These are phyloP conservation scores for Periophthalmodon schlosseri DNA, from an alignment of 2,113 vertebrate species.

Conservation along the genomic window DNA sequence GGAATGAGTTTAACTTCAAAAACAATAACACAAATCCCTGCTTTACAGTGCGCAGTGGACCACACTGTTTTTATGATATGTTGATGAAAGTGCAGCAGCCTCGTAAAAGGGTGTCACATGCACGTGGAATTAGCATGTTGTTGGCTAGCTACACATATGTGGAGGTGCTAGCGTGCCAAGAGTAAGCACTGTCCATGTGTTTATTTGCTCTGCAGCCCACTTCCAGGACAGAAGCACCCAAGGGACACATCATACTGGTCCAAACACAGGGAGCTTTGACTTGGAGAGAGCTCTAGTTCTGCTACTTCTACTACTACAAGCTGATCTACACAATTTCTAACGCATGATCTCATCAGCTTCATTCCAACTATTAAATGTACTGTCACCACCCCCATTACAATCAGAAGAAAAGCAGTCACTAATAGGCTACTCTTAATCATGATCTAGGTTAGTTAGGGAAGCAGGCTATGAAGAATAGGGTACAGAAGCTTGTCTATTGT, in stretches of 20 bases:
- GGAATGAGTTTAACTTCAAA: neutral
- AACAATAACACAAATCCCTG: neutral
- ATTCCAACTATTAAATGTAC: neutral
- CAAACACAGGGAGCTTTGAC: conserved; percentile 69
- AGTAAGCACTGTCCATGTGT: conserved; percentile 54
- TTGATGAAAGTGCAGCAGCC: conserved; percentile 36
- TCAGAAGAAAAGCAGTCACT: neutral
- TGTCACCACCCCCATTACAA: neutral
- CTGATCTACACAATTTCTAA: conserved; percentile 19
- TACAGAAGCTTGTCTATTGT: neutral
- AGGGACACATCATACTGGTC: conserved; percentile 64
- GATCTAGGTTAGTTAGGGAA: neutral
- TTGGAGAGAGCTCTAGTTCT: conserved; percentile 55
- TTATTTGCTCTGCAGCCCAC: conserved; percentile 75
- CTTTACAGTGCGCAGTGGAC: neutral
- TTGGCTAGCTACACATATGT: conserved; percentile 51
- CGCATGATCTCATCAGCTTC: conserved; percentile 14
- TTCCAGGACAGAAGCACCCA: conserved; percentile 65
- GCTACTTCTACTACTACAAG: conserved; percentile 43
- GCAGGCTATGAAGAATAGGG: neutral
- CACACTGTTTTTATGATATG: conserved; percentile 5
- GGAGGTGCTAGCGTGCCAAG: conserved; percentile 61
- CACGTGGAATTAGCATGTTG: conserved; percentile 23
- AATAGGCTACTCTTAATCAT: neutral
- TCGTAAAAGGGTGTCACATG: conserved; percentile 60